phyloP scores from a whole-genome alignment of 1,140 invertebrate genomes.

The Calephelis virginiensis region DNA sequence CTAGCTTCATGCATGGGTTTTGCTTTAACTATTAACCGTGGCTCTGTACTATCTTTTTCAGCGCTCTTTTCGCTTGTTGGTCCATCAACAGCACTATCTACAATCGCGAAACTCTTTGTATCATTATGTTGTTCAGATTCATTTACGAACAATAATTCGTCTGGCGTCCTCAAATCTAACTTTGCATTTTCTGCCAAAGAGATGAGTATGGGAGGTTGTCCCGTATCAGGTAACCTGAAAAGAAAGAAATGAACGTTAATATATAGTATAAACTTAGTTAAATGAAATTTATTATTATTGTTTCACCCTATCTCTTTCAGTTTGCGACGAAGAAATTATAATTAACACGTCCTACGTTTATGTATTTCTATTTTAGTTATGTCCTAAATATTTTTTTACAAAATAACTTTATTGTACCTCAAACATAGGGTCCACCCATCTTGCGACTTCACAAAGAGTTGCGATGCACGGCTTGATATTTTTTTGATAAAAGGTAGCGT shows the following conservation, averaged over 20 bases:
- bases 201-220: constrained; percentile 81
- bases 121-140: constrained; percentile 71
- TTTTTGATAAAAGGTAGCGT: no score
- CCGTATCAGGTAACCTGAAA: constrained; percentile 83
- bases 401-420: no score
- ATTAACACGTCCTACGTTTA: no score
- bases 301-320: no score
- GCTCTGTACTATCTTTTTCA: constrained; percentile 55
- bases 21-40: constrained; percentile 58
- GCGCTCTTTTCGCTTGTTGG: constrained; percentile 34
- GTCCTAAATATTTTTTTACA: no score
- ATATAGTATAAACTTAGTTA: not conserved
- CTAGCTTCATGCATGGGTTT: constrained; percentile 60
- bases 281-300: not conserved
- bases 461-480: no score
- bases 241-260: constrained; percentile 21
- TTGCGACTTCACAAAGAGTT: no score
- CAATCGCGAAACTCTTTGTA: constrained; percentile 56
- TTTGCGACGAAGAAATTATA: no score
- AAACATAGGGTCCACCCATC: no score
- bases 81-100: constrained; percentile 45
- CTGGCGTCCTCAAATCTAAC: constrained; percentile 78
- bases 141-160: constrained; percentile 63
- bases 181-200: constrained; percentile 81
- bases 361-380: no score